These are phyloP conservation scores for Gymnothorax javanicus DNA, from an alignment of 2,797 vertebrate genomes.

Conservation along the genomic window DNA sequence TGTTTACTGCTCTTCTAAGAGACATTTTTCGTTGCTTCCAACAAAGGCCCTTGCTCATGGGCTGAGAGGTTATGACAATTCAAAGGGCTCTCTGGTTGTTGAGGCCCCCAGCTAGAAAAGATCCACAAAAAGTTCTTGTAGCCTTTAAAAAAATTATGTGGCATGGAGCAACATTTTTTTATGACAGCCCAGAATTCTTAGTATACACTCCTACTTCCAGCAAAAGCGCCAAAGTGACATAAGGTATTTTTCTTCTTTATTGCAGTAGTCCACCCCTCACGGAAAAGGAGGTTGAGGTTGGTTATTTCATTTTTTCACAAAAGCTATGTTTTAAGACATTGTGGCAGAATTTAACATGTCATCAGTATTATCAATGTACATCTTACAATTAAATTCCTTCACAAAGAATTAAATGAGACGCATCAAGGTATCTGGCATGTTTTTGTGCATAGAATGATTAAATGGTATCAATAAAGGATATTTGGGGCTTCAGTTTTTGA, in stretches of 20 bases:
- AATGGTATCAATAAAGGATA: neutral
- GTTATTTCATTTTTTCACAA: constrained; percentile 49
- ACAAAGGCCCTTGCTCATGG: too few species aligned
- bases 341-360: neutral
- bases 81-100: too few species aligned
- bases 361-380: neutral
- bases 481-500: neutral
- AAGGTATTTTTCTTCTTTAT: constrained; percentile 47
- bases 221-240: neutral
- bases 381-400: neutral
- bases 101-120: too few species aligned
- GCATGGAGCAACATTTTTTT: too few species aligned
- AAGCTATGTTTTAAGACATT: neutral
- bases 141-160: too few species aligned
- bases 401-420: neutral
- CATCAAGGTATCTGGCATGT: neutral
- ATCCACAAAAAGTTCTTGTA: too few species aligned
- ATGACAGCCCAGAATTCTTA: too few species aligned
- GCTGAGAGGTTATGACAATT: too few species aligned
- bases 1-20: neutral
- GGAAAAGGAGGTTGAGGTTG: constrained; percentile 97
- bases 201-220: neutral
- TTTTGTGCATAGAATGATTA: neutral
- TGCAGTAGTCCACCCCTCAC: constrained; percentile 89
- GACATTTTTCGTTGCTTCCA: neutral